Evolutionary conservation across 2,113 vertebrate genomes (phyloP).

Genomic region (Daphoenositta chrysoptera): DNA sequence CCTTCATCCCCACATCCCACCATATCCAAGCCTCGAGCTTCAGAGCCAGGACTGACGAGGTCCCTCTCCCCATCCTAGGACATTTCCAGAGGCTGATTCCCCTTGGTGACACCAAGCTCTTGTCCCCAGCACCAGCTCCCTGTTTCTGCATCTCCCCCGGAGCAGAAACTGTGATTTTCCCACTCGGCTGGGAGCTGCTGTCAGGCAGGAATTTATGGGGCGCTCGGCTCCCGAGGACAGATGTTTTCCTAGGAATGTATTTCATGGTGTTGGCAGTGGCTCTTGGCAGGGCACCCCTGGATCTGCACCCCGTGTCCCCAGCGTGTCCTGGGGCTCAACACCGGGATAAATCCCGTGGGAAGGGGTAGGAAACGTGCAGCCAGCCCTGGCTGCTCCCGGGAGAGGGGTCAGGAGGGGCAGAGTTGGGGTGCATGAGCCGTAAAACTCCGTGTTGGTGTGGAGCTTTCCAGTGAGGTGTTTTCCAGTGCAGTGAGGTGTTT

Average conservation of each 20-base stretch:
- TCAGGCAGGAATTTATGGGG: neutral
- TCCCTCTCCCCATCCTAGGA: neutral
- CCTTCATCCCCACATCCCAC: neutral
- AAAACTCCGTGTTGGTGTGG: accelerated
- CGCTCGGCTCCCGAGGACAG: neutral
- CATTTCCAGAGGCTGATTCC: neutral
- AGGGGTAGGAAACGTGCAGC: neutral
- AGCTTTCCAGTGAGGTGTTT: neutral
- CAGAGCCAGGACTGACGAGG: neutral
- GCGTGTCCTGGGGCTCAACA: accelerated
- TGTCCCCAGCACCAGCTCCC: neutral
- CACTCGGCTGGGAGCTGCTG: neutral
- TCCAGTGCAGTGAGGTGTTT: neutral
- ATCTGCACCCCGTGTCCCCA: neutral
- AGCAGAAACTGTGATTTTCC: neutral
- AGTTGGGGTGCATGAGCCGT: neutral
- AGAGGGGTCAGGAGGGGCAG: neutral
- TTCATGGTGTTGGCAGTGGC: neutral
- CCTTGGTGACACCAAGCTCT: neutral
- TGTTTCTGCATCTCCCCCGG: accelerated
- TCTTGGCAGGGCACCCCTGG: neutral
- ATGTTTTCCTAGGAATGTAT: neutral
- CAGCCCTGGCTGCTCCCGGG: neutral
- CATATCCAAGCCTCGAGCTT: accelerated
- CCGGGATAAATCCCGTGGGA: neutral